Evolutionary conservation across 2,113 vertebrate genomes (phyloP).

Genomic region (Tenebrosternarchus preto): DNA sequence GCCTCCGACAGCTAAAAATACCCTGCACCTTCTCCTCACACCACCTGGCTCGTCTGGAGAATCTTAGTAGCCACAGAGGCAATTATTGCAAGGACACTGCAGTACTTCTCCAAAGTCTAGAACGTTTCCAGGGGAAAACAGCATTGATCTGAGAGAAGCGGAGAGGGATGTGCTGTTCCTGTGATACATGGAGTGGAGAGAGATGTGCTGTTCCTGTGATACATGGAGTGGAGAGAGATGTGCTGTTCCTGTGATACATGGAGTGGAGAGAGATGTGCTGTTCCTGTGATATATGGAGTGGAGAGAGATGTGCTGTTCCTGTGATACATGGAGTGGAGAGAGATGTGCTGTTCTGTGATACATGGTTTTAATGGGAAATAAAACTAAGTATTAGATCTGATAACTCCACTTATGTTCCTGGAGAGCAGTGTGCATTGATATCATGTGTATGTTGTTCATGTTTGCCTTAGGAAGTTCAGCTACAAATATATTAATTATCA

Average conservation of each 20-base stretch:
- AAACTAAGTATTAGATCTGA: neutral
- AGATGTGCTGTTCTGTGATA: neutral
- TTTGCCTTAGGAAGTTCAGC: too few relatives aligned
- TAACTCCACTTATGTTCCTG: too few relatives aligned
- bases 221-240: neutral
- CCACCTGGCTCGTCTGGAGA: constrained; percentile 17
- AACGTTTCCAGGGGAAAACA: constrained; percentile 16
- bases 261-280: too few relatives aligned
- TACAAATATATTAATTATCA: neutral
- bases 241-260: too few relatives aligned
- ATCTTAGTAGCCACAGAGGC: constrained; percentile 40
- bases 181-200: too few relatives aligned
- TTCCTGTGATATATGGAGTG: too few relatives aligned
- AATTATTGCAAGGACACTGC: constrained; percentile 35
- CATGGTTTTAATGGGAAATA: neutral
- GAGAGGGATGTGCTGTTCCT: neutral
- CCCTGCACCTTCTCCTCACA: constrained; percentile 11
- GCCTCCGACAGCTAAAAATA: constrained; percentile 20
- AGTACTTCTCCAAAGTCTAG: constrained; percentile 10
- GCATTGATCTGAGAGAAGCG: constrained; percentile 26
- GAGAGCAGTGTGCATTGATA: too few relatives aligned
- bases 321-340: too few relatives aligned
- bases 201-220: too few relatives aligned
- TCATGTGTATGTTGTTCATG: too few relatives aligned
- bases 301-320: neutral